A percentile compares a stretch with the other conserved stretches of the same genome.
These are phyloP conservation scores for Ricordea florida DNA, from an alignment of 92 coral and sea anemone species.

Conservation along the genomic window DNA sequence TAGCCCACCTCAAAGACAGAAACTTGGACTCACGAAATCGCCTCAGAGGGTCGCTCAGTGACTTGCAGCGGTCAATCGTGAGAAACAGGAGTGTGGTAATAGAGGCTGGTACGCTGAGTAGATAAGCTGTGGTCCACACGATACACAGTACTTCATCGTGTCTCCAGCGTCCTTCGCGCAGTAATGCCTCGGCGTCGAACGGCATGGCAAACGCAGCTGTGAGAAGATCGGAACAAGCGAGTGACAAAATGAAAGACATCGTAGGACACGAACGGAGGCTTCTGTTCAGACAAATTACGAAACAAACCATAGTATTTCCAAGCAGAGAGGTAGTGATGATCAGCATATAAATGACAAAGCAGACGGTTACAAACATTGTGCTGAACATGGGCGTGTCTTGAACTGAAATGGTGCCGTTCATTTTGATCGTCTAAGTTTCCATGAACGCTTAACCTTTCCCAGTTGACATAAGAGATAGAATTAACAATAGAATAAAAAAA, in stretches of 20 bases:
- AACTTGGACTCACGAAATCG: conserved; percentile 67
- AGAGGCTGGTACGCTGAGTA: conserved; percentile 90
- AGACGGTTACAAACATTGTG: conserved; percentile 1
- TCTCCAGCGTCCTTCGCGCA: conserved; percentile 62
- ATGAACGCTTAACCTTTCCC: too few species aligned
- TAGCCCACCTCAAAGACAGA: conserved; percentile 71
- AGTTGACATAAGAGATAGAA: too few species aligned
- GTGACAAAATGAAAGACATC: conserved; percentile 82
- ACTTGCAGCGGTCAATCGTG: conserved; percentile 92
- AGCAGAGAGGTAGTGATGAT: conserved; percentile 62
- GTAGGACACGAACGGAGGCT: conserved; percentile 76
- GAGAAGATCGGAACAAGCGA: conserved; percentile 85
- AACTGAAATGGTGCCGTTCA: conserved; percentile 16
- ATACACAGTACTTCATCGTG: conserved; percentile 69
- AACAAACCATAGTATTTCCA: conserved; percentile 83
- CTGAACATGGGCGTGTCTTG: background rate
- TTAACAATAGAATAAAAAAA: too few species aligned
- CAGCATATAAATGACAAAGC: background rate
- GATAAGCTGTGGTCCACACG: conserved; percentile 84
- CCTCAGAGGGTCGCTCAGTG: conserved; percentile 86
- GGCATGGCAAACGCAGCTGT: conserved; percentile 85
- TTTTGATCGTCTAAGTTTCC: background rate
- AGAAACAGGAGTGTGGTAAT: conserved; percentile 75
- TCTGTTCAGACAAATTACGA: conserved; percentile 72
- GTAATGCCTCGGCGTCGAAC: conserved; percentile 76